phyloP scores from a whole-genome alignment of 2,113 vertebrate genomes.

The Prochilodus magdalenae region DNA sequence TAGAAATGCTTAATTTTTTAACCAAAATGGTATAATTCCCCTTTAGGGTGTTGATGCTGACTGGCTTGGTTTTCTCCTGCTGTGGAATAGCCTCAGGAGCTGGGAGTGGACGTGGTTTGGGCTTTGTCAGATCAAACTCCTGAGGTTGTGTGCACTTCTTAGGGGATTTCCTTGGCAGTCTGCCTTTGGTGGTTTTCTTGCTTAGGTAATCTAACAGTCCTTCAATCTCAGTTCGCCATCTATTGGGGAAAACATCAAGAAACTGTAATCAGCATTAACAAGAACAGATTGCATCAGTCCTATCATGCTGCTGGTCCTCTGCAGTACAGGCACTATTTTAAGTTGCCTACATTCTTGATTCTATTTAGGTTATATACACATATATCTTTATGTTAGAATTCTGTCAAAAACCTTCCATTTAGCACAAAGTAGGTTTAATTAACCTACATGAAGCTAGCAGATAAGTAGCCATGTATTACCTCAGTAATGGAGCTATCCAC shows the following conservation, averaged over 20 bases:
- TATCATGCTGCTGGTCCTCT: neutral
- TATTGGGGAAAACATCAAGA: slow-evolving; percentile 61
- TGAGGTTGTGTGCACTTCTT: slow-evolving; percentile 77
- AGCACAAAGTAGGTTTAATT: too few species aligned
- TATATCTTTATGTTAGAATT: neutral
- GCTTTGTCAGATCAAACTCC: slow-evolving; percentile 84
- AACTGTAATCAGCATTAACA: neutral
- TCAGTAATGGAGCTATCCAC: slow-evolving; percentile 84
- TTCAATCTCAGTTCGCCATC: slow-evolving; percentile 85
- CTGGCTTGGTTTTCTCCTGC: slow-evolving; percentile 76
- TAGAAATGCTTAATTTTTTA: too few species aligned
- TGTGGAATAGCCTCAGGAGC: slow-evolving; percentile 75
- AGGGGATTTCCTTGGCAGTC: slow-evolving; percentile 63
- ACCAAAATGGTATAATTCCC: too few species aligned
- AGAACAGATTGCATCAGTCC: neutral
- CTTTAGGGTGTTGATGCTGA: slow-evolving; percentile 69
- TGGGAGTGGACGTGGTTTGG: slow-evolving; percentile 77
- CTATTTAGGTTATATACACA: neutral
- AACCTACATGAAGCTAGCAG: neutral
- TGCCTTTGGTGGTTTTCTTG: slow-evolving; percentile 51
- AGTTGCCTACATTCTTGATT: neutral
- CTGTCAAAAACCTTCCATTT: neutral
- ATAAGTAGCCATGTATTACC: slow-evolving; percentile 68
- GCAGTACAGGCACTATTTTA: neutral
- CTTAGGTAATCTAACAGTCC: slow-evolving; percentile 76